A percentile compares a stretch with the other conserved stretches of the same genome.
phyloP scores from a whole-genome alignment of 2,797 vertebrate genomes.

The Chanos chanos region DNA sequence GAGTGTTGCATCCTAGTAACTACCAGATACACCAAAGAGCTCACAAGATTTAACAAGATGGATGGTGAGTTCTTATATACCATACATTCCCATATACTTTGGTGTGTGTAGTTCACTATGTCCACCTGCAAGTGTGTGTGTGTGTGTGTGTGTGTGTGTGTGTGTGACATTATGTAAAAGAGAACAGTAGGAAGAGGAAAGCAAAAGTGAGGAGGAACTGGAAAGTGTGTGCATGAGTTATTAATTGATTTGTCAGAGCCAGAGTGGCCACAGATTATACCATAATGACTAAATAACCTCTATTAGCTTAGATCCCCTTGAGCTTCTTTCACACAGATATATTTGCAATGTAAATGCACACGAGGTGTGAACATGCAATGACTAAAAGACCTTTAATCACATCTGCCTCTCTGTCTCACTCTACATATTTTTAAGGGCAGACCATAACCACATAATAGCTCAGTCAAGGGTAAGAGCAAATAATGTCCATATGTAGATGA shows the following conservation, averaged over 20 bases:
- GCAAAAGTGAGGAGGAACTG: too few relatives aligned
- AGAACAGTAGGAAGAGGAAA: too few relatives aligned
- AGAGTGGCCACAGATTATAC: background rate
- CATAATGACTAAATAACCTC: background rate
- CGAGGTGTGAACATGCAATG: conserved; percentile 12
- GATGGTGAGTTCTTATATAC: too few relatives aligned
- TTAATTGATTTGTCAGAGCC: conserved; percentile 4
- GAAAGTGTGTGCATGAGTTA: too few relatives aligned
- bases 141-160: background rate
- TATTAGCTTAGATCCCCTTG: background rate
- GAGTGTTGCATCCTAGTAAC: too few relatives aligned
- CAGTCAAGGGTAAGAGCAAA: conserved; percentile 23
- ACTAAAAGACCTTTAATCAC: conserved; percentile 19
- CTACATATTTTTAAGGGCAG: background rate
- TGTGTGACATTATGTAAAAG: background rate
- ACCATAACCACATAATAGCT: conserved; percentile 5
- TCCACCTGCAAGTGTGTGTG: background rate
- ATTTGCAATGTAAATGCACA: background rate
- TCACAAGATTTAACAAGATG: too few relatives aligned
- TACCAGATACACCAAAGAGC: too few relatives aligned
- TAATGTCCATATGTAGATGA: conserved; percentile 23
- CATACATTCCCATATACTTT: background rate
- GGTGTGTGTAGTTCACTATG: background rate
- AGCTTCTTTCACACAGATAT: background rate
- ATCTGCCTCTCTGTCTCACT: too few relatives aligned